Conservation (phyloP, 2,797 vertebrate species). For the Artibeus lituratus region DNA sequence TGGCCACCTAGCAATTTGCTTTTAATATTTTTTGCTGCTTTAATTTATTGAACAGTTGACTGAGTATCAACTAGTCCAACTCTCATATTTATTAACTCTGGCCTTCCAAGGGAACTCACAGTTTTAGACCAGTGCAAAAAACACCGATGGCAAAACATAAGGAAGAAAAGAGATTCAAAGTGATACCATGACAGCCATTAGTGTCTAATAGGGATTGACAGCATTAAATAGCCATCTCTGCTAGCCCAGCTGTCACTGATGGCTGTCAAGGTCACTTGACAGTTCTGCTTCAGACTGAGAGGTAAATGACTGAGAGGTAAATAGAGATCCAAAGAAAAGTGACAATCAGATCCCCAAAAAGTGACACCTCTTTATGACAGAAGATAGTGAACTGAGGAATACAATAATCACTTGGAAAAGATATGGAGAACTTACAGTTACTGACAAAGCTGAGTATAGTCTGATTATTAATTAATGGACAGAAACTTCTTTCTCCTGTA, state of each 20-base stretch:
- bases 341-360: constrained; percentile 38
- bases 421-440: background rate
- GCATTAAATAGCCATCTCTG: constrained; percentile 12
- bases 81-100: constrained; percentile 15
- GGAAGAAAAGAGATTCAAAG: constrained; percentile 16
- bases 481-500: background rate
- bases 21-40: constrained; percentile 12
- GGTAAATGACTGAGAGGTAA: background rate
- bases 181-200: constrained; percentile 8
- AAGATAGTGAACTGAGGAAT: background rate
- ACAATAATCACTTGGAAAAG: background rate
- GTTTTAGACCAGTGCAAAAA: background rate
- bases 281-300: constrained; percentile 1
- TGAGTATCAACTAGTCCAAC: background rate
- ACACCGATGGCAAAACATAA: background rate
- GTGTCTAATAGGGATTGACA: background rate
- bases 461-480: background rate
- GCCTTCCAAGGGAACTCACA: background rate
- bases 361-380: constrained; percentile 29
- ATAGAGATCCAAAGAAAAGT: background rate
- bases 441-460: background rate
- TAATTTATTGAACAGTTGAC: constrained; percentile 31
- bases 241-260: background rate
- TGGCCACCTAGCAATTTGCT: background rate
- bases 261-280: constrained; percentile 35